Base-by-base conservation (phyloP, 2,113 vertebrate genomes). In the Nycticorax nycticorax region DNA sequence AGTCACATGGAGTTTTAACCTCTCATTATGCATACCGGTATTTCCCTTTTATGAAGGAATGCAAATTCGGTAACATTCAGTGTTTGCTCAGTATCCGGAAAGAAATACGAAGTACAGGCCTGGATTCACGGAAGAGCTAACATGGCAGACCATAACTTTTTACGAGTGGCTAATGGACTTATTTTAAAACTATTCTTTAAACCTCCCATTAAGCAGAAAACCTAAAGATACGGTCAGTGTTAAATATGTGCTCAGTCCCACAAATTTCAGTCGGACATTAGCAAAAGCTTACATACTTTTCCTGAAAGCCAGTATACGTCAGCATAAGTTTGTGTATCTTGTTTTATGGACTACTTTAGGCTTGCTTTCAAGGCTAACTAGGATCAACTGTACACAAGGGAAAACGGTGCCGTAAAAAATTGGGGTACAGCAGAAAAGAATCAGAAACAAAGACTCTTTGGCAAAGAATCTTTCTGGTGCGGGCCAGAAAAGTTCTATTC, bases 51-150 rank as follows among this genome's bases (percentile, higher is more conserved):
- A 63, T 57, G 67, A 89, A 90, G 79, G 66, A 76, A 86, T 21
- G 47, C 55, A 79, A 89, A 67, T 43, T 81, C 82, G 83, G 52
- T 45, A 41, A 68, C 60, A 18, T 50, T 79, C 67, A 80, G 62
- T 12, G 23, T n/a, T 48, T 30, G 57, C 76, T 66, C 41, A 52
- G 47, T 37, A 55, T n/a, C 89, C 2, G 14, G 41, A 69, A 72
- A 82, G 48, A 78, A 80, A 84, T n/a, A 89, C 0, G 1, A 95
- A 75, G 72, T 32, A 85, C 75, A 89, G 79, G 94, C 85, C 87
- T 96, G 95, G 92, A 92, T 93, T 97, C 86, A 87, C 60, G 78
- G 74, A 79, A 85, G 24, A 92, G 43, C 47, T 75, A 50, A 60
- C 23, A 23, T 3, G 26, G 74, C 67, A 72, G 73, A 68, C 37